Evolutionary conservation across 2,113 vertebrate species (phyloP).

Genomic region (Callopanchax toddi): DNA sequence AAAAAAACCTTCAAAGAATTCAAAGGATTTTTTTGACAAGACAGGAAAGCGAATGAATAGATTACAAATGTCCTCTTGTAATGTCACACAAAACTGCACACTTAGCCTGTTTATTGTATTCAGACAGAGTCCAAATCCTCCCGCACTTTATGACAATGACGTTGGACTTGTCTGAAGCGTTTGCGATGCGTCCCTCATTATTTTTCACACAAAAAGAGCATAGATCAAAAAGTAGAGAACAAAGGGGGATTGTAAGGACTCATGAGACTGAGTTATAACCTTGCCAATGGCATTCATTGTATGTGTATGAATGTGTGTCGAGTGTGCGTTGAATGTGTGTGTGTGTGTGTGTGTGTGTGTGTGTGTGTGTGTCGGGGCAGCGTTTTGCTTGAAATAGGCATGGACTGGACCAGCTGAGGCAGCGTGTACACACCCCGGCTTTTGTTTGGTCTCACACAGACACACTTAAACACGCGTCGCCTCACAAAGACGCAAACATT

Average conservation of each 20-base stretch:
- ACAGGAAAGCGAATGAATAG: no score
- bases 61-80: no score
- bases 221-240: slow-evolving; percentile 47
- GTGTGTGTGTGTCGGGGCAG: slow-evolving; percentile 3
- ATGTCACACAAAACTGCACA: no score
- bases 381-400: slow-evolving; percentile 17
- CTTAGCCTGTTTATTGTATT: slow-evolving; percentile 16
- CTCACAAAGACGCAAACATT: slow-evolving; percentile 2
- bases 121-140: slow-evolving; percentile 14
- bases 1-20: no score
- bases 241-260: slow-evolving; percentile 50
- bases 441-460: slow-evolving; percentile 6
- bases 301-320: slow-evolving; percentile 9
- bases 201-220: slow-evolving; percentile 54
- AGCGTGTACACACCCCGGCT: slow-evolving; percentile 39
- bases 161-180: slow-evolving; percentile 50
- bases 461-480: neutral
- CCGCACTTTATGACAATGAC: slow-evolving; percentile 5
- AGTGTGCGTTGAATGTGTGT: slow-evolving; percentile 6
- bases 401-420: slow-evolving; percentile 49
- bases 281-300: slow-evolving; percentile 68
- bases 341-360: slow-evolving; percentile 14
- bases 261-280: slow-evolving; percentile 64
- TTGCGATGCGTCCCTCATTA: slow-evolving; percentile 68
- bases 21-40: no score